These are phyloP conservation scores for Drosophila meridiana DNA, from an alignment of 2,888 invertebrate genomes.

Conservation along the genomic window DNA sequence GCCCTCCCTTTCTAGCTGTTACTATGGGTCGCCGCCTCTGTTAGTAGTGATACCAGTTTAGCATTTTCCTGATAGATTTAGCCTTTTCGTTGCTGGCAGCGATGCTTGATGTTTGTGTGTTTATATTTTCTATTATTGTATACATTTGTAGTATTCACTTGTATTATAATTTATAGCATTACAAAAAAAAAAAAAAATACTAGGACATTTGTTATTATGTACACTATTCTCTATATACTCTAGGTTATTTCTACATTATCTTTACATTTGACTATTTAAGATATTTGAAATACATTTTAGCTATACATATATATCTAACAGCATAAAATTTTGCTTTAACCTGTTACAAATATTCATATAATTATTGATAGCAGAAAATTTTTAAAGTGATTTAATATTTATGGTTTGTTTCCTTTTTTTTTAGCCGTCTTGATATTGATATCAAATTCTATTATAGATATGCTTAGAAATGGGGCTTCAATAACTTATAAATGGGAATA, in stretches of 20 bases:
- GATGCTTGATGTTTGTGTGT: background rate
- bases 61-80: slow-evolving; percentile 5
- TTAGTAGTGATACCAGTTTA: slow-evolving; percentile 25
- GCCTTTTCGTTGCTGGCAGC: background rate
- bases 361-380: no score
- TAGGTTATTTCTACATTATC: background rate
- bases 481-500: background rate
- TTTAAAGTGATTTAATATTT: background rate
- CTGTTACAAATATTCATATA: no score
- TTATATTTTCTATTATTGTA: background rate
- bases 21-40: slow-evolving; percentile 19
- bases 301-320: no score
- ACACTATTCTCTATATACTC: no score
- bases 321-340: no score
- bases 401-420: background rate
- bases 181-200: background rate
- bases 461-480: no score
- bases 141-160: background rate
- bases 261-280: background rate
- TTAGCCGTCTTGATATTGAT: background rate
- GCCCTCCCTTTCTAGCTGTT: slow-evolving; percentile 29
- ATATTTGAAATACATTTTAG: no score
- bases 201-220: no score
- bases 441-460: background rate
- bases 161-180: background rate